Base-by-base conservation (phyloP, 2,888 invertebrate species). In the Choreutis nemorana region DNA sequence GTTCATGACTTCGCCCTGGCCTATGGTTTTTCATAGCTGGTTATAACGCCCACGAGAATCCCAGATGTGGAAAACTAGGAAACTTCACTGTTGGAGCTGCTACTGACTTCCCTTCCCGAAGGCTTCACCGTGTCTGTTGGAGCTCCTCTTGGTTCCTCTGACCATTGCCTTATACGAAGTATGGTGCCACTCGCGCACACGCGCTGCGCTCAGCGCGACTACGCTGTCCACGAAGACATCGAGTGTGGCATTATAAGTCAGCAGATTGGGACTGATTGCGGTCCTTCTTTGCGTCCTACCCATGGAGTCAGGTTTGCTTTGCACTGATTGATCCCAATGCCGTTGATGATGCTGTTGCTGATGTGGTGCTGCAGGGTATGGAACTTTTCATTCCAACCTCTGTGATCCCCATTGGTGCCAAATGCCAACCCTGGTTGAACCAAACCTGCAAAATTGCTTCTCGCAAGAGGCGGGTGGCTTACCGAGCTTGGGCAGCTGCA, bases 201-300 rank as follows among this genome's bases (percentile, higher is more conserved):
- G 24, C 23, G 23, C 26, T 33, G 31, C 32, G 28, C 29, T 14
- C 21, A 2, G 20, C 27, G 32, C 23, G n/a, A n/a, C n/a, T n/a
- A n/a, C n/a, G n/a, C n/a, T n/a, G n/a, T n/a, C n/a, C n/a, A n/a
- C n/a, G n/a, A n/a, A 13, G 25, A 2, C 23, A 33, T 18, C 31
- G 37, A 11, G 28, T 35, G n/a, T 40, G 39, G 40, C 30, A 26
- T 31, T 36, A 40, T 25, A 34, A 28, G 34, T 33, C 29, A 23
- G 35, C 30, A 18, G 37, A 29, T 12, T 31, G 32, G 24, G 36
- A 41, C 14, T 35, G 37, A 30, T 37, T 38, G 36, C 33, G 39
- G 1, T 30, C 33, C 6, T 42, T 40, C 16, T 32, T 37, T 28
- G 39, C 35, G 27, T 39, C 33, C 21, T 41, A 38, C 29, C 35